Evolutionary conservation across 1,140 invertebrate genomes (phyloP), one percentile per base, ranked within the genome.

Genomic region (Megathymus violae): DNA sequence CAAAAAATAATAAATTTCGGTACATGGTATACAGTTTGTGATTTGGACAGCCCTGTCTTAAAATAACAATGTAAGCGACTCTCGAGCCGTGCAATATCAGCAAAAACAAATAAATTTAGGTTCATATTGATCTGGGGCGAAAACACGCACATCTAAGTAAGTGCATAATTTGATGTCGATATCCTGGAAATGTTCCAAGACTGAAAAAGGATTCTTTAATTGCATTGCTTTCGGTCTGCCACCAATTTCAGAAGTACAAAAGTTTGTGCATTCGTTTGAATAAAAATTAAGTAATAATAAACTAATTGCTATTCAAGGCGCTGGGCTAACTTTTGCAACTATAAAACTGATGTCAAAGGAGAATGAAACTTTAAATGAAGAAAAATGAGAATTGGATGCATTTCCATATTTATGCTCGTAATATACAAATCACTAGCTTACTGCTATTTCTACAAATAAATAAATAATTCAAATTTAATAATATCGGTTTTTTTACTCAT

Each of bases 181-280:
- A 27, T 50, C 31, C 47, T 36, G 47, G 47, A 50, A 34, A 25
- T 15, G 5, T 17, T 50, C 47, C 47, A 50, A 48, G n/a, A n/a
- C n/a, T 15, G 10, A 7, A 14, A 13, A 50, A 17, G 27, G 13
- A 36, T 36, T 36, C 31, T 36, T 36, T 36, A 36, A 36, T 36
- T 36, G 31, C 31, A 36, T 36, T 36, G 11, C 36, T 13, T 40
- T 40, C 10, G 10, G 1, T 13, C 36, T 6, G 11, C 6, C n/a
- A 13, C 9, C 13, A 13, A 2, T 40, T 40, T 40, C 6, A 40
- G 1, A 6, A 14, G 36, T 40, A 13, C 36, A 40, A 13, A 40
- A 40, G 36, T 40, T 40, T 40, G 36, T 13, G 36, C 36, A 40
- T 40, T 40, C 36, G 11, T 40, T 40, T 40, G 36, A 40, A 40